Percentiles rank a stretch among this genome's conserved stretches.
phyloP scores from a whole-genome alignment of 1,140 invertebrate species.

The Cryptotermes secundus region DNA sequence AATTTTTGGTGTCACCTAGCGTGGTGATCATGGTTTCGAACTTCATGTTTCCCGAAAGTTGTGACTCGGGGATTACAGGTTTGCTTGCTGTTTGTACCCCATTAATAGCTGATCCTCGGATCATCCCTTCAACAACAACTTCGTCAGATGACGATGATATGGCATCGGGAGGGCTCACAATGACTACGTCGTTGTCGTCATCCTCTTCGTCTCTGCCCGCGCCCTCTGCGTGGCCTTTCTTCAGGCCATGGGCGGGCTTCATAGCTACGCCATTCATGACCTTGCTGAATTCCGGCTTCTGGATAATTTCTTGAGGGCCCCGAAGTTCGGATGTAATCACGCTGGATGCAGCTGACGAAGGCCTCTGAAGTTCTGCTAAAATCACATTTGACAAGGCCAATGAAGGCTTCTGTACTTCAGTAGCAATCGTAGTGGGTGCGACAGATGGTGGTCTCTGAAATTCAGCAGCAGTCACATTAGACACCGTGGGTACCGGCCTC shows the following conservation, averaged over 20 bases:
- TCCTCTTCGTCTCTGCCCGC: not conserved
- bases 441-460: not conserved
- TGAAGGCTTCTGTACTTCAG: not conserved
- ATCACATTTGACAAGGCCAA: not conserved
- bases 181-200: not conserved
- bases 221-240: not conserved
- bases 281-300: not conserved
- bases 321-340: not conserved
- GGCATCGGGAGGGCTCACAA: not conserved
- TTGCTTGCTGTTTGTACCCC: not conserved
- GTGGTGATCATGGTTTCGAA: not conserved
- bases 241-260: not conserved
- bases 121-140: not conserved
- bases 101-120: not conserved
- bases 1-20: too few species aligned
- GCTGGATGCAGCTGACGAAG: not conserved
- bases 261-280: not conserved
- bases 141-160: not conserved
- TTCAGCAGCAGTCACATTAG: not conserved
- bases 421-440: not conserved
- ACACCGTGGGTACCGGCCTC: not conserved
- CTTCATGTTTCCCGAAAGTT: not conserved
- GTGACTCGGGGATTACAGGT: not conserved
- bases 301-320: not conserved
- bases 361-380: not conserved